Evolutionary conservation across 2,888 invertebrate species (phyloP).

Genomic region (Pollenia angustigena): DNA sequence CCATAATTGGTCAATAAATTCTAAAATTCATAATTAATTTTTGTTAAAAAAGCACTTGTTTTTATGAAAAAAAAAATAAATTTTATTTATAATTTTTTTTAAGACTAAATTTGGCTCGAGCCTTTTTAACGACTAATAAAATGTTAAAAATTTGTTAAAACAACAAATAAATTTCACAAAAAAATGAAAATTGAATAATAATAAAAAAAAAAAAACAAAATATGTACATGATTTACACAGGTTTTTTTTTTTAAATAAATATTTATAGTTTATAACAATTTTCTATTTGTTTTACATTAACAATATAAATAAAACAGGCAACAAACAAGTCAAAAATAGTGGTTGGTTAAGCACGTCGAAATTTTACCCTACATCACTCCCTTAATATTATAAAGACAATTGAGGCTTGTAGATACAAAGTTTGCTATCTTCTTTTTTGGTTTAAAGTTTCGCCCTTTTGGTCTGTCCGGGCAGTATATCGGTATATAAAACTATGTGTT

Average conservation of each 20-base stretch:
- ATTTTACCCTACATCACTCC: too few relatives aligned
- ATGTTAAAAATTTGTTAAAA: conserved; percentile 80
- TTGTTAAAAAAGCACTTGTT: conserved; percentile 9
- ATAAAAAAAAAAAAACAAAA: neutral
- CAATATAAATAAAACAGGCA: conserved; percentile 23
- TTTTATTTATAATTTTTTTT: neutral
- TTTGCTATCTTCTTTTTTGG: too few relatives aligned
- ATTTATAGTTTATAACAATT: conserved; percentile 27
- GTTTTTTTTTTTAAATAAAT: neutral
- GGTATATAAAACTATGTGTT: too few relatives aligned
- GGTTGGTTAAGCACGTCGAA: neutral
- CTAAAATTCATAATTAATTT: conserved; percentile 49
- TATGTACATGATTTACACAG: neutral
- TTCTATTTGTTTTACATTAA: conserved; percentile 48
- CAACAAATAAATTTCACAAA: conserved; percentile 17
- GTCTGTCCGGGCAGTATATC: too few relatives aligned
- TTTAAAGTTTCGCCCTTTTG: too few relatives aligned
- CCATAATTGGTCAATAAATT: conserved; percentile 62
- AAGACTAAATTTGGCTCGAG: conserved; percentile 58
- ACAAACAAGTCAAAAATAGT: neutral
- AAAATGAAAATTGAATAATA: conserved; percentile 16
- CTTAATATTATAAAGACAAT: too few relatives aligned
- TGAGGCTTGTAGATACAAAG: too few relatives aligned
- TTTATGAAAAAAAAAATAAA: conserved; percentile 21
- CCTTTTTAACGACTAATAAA: conserved; percentile 81